Conservation (phyloP, 2,113 vertebrate species). For the Sceloporus undulatus region DNA sequence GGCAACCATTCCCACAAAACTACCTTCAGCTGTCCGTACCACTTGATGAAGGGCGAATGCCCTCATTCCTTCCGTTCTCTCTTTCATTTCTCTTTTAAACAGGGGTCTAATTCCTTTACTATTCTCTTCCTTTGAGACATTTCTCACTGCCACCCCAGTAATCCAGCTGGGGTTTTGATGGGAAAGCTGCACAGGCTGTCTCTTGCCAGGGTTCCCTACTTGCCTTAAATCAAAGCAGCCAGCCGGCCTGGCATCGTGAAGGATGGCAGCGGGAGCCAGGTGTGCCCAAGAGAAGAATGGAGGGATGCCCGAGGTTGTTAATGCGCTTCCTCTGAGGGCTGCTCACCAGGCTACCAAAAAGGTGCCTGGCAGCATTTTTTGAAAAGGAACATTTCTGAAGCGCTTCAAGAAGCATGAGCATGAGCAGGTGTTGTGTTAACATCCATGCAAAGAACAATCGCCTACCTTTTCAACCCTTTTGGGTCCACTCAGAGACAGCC, state of each 20-base stretch:
- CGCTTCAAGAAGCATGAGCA: neutral
- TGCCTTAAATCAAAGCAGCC: slow-evolving; percentile 64
- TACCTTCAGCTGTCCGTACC: neutral
- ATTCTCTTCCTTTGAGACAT: neutral
- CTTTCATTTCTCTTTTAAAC: neutral
- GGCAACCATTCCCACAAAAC: neutral
- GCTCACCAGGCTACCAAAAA: neutral
- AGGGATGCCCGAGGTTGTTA: slow-evolving; percentile 23
- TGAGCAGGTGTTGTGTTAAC: neutral
- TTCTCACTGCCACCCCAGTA: neutral
- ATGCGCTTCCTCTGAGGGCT: slow-evolving; percentile 32
- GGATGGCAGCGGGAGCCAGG: slow-evolving; percentile 43
- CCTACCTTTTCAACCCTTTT: too few relatives aligned
- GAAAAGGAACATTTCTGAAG: too few relatives aligned
- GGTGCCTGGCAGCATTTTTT: neutral
- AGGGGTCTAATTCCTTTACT: neutral
- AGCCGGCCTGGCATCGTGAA: neutral
- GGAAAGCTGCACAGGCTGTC: neutral
- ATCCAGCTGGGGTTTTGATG: slow-evolving; percentile 51
- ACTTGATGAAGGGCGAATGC: neutral
- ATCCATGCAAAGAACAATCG: neutral
- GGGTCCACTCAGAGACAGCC: too few relatives aligned
- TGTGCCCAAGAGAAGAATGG: slow-evolving; percentile 29
- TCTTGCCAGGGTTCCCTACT: neutral
- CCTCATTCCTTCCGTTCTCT: neutral